Evolutionary conservation across 2,113 vertebrate species (phyloP), one percentile per base, ranked within the genome.

Genomic region (Hydrolagus affinis): DNA sequence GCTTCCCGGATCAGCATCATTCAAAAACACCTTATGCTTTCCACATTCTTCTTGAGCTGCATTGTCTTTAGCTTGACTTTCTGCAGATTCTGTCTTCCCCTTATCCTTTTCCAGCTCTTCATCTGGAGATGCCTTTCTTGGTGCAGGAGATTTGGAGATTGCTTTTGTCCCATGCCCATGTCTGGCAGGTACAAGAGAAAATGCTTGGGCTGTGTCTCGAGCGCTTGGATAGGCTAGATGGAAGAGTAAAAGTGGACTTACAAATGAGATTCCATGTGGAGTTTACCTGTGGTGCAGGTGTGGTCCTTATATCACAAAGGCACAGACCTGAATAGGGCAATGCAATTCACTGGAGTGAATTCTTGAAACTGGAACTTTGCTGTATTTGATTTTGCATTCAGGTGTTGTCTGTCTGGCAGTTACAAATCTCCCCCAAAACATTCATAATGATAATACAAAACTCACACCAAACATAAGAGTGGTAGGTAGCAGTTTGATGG

Each of bases 31-130:
- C 3, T 0, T 0, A 86, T 21, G 25, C 87, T 3, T 23, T 83
- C 1, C 86, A 6, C 1, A 4, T n/a, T 0, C 21, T 57, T 70
- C 25, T 14, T 69, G 85, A 21, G 2, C 57, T 66, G 86, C 80
- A 12, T 57, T 7, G 0, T 70, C 87, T 78, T 89, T 86, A 57
- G 88, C 70, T 0, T 4, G 64, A 83, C 87, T 89, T 83, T 69
- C 28, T 10, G 17, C 8, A 2, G 23, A 23, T 1, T 8, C 8
- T 30, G 23, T 2, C 9, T 83, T 12, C 28, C 25, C 11, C 19
- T 32, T 14, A 4, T 9, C 6, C 30, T 9, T 14, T 11, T 86
- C 85, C 19, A 60, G 8, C 0, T 73, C 87, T 85, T 89, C 86
- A 25, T 89, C 70, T 0, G 6, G 56, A 83, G 88, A 89, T 83